Percentiles rank a stretch among this genome's conserved stretches.
These are phyloP conservation scores for Alethe castanea DNA, from an alignment of 2,113 vertebrate species.

Conservation along the genomic window DNA sequence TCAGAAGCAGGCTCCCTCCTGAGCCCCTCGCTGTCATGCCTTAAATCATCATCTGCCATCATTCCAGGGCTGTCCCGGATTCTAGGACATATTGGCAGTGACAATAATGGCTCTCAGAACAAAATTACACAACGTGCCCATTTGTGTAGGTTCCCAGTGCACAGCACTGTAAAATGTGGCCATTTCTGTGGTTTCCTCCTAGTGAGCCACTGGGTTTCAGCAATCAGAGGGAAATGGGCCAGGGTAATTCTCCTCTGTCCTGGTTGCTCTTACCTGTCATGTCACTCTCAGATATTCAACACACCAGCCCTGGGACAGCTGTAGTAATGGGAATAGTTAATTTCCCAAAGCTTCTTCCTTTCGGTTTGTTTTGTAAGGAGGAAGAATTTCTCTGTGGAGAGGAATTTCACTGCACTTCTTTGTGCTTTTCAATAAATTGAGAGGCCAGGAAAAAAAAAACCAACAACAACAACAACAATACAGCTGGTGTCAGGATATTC, in stretches of 20 bases:
- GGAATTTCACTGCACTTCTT: not conserved
- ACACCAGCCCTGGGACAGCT: not conserved
- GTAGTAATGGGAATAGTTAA: not conserved
- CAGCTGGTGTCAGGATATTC: not conserved
- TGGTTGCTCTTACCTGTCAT: not conserved
- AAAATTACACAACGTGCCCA: not conserved
- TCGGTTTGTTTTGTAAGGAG: not conserved
- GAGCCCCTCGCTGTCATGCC: not conserved
- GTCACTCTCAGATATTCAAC: not conserved
- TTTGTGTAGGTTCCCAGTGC: not conserved
- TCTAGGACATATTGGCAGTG: not conserved
- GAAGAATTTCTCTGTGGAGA: not conserved
- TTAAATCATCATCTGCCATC: not conserved
- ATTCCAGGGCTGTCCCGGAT: not conserved
- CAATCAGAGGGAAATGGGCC: not conserved
- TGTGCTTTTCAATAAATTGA: not conserved
- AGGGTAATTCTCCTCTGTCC: not conserved
- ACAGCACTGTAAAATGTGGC: not conserved
- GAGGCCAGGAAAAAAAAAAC: not conserved
- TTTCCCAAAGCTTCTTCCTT: not conserved
- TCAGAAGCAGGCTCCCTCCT: not conserved
- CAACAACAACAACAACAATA: not conserved
- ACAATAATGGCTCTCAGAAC: not conserved
- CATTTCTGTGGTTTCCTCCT: conserved; percentile 3
- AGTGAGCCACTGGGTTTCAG: not conserved